Evolutionary conservation across 2,113 vertebrate genomes (phyloP).

Genomic region (Melozone crissalis): DNA sequence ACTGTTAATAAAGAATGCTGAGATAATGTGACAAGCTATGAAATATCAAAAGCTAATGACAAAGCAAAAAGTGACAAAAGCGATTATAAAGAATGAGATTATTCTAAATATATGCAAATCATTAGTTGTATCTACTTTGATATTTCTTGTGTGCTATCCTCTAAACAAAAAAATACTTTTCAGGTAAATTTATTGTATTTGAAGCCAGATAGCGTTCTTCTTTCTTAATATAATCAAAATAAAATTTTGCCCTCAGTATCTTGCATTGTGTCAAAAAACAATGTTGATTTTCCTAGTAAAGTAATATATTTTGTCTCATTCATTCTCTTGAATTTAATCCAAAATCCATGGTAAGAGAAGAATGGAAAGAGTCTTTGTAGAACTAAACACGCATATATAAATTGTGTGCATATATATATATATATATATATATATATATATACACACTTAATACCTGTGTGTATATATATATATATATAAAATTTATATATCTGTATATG

Average conservation of each 20-base stretch:
- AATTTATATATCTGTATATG: neutral
- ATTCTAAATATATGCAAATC: neutral
- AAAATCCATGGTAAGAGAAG: neutral
- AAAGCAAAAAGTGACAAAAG: neutral
- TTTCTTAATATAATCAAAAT: neutral
- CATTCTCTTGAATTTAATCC: neutral
- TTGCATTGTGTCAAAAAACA: neutral
- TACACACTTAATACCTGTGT: too few relatives aligned
- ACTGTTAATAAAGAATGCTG: neutral
- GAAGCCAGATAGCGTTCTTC: neutral
- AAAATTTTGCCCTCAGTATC: neutral
- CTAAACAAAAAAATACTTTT: neutral
- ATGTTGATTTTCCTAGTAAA: neutral
- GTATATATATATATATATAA: too few relatives aligned
- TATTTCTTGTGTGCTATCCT: neutral
- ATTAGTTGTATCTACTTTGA: neutral
- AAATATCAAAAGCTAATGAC: neutral
- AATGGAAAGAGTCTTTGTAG: neutral
- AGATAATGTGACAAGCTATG: neutral
- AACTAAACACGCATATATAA: neutral
- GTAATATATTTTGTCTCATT: neutral
- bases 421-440: too few relatives aligned
- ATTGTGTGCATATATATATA: too few relatives aligned
- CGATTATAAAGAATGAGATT: neutral
- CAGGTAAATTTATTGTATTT: neutral